Evolutionary conservation across 35 echinoderm and acorn worm species (phyloP), one percentile per base, ranked within the genome.

Genomic region (Eucidaris tribuloides): DNA sequence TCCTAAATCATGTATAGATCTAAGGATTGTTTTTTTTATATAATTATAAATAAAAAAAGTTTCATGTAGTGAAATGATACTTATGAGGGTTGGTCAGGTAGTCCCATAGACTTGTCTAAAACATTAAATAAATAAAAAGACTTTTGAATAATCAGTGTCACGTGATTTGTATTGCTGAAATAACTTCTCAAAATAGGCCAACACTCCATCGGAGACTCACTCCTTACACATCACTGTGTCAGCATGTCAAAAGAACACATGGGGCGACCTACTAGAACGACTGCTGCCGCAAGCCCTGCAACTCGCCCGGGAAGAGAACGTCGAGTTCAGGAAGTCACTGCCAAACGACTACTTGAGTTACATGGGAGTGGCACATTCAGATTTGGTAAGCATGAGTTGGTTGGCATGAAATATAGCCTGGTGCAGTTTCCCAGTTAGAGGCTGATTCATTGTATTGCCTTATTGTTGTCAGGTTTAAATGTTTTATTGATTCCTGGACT

Each of bases 171-270:
- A n/a, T n/a, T n/a, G n/a, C n/a, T n/a, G n/a, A n/a, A n/a, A n/a
- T n/a, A n/a, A n/a, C n/a, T n/a, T n/a, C n/a, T n/a, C n/a, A n/a
- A 81, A 90, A 46, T 77, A 99, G 96, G 96, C 96, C 62, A 80
- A 83, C 49, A 89, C 96, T 30, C 78, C 87, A 15, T 42, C 79
- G 4, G 96, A 99, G 46, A 90, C 76, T 19, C 96, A 99, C 42
- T 99, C 96, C 19, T 49, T 99, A 17, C 96, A 99, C 63, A 86
- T 99, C 41, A 99, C 96, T 0, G 30, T 99, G 19, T 99, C 96
- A 14, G 89, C 91, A 17, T 99, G 87, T 80, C 96, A 99, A 71
- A 83, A 78, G 59, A 93, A 89, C 59, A 90, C 96, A 23, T 99
- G 96, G 96, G 90, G 91, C 79, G 96, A 99, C 46, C 40, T 93